Percentiles rank a stretch among this genome's conserved stretches.
These are phyloP conservation scores for Eriosoma lanigerum DNA, from an alignment of 1,140 invertebrate genomes.

Conservation along the genomic window DNA sequence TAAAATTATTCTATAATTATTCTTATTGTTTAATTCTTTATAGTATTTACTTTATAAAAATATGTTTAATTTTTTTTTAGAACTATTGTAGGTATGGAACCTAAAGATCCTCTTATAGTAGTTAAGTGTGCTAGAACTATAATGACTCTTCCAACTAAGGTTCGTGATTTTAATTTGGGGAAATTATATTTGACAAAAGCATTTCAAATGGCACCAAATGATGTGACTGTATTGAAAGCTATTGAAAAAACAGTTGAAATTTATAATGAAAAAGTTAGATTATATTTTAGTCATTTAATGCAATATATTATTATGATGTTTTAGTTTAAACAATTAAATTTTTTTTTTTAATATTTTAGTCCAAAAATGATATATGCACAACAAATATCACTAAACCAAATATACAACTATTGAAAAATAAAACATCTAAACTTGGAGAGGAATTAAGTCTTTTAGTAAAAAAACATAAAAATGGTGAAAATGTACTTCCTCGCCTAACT, in stretches of 20 bases:
- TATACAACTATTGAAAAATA: background rate
- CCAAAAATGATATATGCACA: background rate
- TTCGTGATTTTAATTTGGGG: conserved; percentile 15
- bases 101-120: conserved; percentile 28
- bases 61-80: background rate
- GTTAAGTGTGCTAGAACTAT: conserved; percentile 8
- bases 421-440: background rate
- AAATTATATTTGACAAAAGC: conserved; percentile 7
- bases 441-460: background rate
- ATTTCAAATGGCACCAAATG: conserved; percentile 23
- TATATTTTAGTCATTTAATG: background rate
- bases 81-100: background rate
- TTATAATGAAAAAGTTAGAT: conserved; percentile 10
- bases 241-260: background rate
- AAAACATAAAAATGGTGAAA: conserved; percentile 6
- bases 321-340: no score
- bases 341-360: background rate
- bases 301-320: background rate
- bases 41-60: no score
- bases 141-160: conserved; percentile 34
- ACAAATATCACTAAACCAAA: background rate
- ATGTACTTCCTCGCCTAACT: background rate
- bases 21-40: no score
- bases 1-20: no score
- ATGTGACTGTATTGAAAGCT: background rate